phyloP scores from a whole-genome alignment of 2,888 invertebrate species.

The Muschampia plurimacula region DNA sequence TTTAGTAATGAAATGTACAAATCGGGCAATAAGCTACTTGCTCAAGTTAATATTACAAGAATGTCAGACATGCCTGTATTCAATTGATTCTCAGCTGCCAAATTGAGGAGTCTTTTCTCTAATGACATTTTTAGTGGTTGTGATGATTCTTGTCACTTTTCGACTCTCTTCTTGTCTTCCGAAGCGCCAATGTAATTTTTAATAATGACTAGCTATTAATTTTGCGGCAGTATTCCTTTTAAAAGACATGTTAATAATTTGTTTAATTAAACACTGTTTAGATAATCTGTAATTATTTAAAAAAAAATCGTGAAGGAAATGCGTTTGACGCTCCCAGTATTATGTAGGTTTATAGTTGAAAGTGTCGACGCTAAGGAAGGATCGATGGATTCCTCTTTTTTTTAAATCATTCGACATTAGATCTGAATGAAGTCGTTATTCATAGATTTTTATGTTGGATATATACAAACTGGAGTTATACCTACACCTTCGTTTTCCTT shows the following conservation, averaged over 20 bases:
- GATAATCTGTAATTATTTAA: slow-evolving; percentile 51
- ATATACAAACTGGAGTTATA: slow-evolving; percentile 44
- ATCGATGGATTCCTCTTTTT: slow-evolving; percentile 43
- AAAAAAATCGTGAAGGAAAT: slow-evolving; percentile 51
- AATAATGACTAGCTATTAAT: slow-evolving; percentile 58
- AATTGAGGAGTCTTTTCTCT: slow-evolving; percentile 46
- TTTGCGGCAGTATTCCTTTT: slow-evolving; percentile 80
- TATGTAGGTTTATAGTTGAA: slow-evolving; percentile 53
- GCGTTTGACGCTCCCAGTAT: slow-evolving; percentile 57
- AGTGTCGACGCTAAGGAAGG: slow-evolving; percentile 46
- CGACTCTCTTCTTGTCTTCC: slow-evolving; percentile 75
- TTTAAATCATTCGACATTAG: slow-evolving; percentile 28
- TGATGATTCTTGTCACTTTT: slow-evolving; percentile 62
- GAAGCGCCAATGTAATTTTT: slow-evolving; percentile 54
- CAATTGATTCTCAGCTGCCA: slow-evolving; percentile 41
- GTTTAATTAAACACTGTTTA: slow-evolving; percentile 8
- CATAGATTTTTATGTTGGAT: slow-evolving; percentile 47
- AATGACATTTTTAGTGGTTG: slow-evolving; percentile 72
- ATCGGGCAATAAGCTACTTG: slow-evolving; percentile 71
- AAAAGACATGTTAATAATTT: slow-evolving; percentile 79
- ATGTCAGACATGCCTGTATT: slow-evolving; percentile 48
- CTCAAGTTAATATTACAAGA: slow-evolving; percentile 62
- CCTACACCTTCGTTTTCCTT: slow-evolving; percentile 63
- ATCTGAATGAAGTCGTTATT: slow-evolving; percentile 28
- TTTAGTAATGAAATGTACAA: slow-evolving; percentile 65